Base-by-base conservation (phyloP, 1,140 invertebrate species). In the Vanessa atalanta region DNA sequence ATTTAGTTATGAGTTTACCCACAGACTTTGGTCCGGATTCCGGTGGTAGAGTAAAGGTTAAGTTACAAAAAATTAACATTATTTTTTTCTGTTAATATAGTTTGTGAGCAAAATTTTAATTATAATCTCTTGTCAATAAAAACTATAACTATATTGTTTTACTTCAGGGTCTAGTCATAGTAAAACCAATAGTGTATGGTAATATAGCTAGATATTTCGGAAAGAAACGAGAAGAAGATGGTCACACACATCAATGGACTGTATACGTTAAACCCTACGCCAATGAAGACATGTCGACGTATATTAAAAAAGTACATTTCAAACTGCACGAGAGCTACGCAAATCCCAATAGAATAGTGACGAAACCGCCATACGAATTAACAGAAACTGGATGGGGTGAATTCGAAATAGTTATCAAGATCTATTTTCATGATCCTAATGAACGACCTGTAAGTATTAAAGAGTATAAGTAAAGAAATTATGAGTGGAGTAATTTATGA, bases 321-420 rank as follows among this genome's bases (percentile, higher is more conserved):
- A 99, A 99, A 93, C 92, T 99, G 1, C 99, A 99, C 86, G 98
- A 99, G 89, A 99, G 98, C 92, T 99, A 99, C 88, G 95, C 97
- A 1, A 99, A 99, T 93, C 97, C 96, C 9, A 99, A 98, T 88
- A 94, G 99, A 86, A 96, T 99, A 77, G 94, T 99, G 0, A 96
- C 96, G 0, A 98, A 98, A 88, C 98, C 98, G 4, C 99, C 99
- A 0, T 99, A 99, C 90, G 98, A 99, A 94, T 95, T 99, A 0
- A 98, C 96, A 0, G 99, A 99, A 93, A 99, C 99, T 65, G 99
- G 99, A 2, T 99, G 99, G 99, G 99, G 99, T 83, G 99, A 99
- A 93, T 99, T 99, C 93, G 99, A 99, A 93, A 97, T 99, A 79
- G 96, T 98, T 37, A 99, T 99, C 23, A 99, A 99, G 91, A 98